Conservation (phyloP, 1,140 invertebrate species). For the Ips nitidus region DNA sequence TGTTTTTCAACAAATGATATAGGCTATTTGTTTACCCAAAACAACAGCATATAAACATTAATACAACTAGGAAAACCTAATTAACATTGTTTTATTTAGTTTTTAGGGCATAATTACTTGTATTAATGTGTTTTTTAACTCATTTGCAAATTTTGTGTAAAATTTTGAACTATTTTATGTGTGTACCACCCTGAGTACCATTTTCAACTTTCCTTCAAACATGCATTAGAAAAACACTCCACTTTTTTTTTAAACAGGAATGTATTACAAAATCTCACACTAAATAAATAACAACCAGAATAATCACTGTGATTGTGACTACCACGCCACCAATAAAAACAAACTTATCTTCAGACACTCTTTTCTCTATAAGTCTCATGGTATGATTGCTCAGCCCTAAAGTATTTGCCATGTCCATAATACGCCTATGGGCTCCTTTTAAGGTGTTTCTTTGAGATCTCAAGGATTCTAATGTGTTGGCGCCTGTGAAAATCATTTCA, state of each 20-base stretch:
- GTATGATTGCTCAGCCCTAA: conserved; percentile 96
- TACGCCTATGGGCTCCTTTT: conserved; percentile 83
- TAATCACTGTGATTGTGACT: conserved; percentile 81
- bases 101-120: no score
- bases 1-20: no score
- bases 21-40: no score
- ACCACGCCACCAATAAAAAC: conserved; percentile 89
- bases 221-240: not conserved
- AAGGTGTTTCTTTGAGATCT: conserved; percentile 80
- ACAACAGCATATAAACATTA: no score
- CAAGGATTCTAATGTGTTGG: conserved; percentile 69
- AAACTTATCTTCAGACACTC: conserved; percentile 87
- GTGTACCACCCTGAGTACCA: no score
- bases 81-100: no score
- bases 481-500: conserved; percentile 66
- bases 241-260: not conserved
- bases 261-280: conserved; percentile 49
- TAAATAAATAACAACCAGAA: conserved; percentile 79
- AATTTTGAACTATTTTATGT: no score
- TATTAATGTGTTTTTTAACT: no score
- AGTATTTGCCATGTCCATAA: conserved; percentile 90
- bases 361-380: conserved; percentile 90
- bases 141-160: no score
- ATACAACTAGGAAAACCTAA: no score
- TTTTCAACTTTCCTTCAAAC: no score